phyloP scores from a whole-genome alignment of 1,140 invertebrate genomes.

The Patella vulgata region DNA sequence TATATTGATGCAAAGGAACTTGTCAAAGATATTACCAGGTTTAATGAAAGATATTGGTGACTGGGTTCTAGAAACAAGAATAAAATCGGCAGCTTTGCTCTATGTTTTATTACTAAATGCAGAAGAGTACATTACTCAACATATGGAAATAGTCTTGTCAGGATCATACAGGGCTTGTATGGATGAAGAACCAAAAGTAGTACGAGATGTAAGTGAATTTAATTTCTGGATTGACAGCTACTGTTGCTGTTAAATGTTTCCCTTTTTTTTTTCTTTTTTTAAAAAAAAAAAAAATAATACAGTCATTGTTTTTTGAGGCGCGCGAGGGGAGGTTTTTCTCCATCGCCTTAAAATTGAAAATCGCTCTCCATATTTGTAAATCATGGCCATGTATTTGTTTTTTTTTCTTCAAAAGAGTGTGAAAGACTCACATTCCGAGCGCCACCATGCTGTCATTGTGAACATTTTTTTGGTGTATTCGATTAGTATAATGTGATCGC shows the following conservation, averaged over 20 bases:
- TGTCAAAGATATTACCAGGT: constrained; percentile 75
- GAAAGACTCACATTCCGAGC: too few relatives aligned
- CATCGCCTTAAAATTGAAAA: too few relatives aligned
- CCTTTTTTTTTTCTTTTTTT: background rate
- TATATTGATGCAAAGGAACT: constrained; percentile 75
- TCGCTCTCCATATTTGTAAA: too few relatives aligned
- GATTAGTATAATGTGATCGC: too few relatives aligned
- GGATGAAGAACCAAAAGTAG: constrained; percentile 74
- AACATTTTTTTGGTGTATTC: too few relatives aligned
- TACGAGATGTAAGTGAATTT: constrained; percentile 71
- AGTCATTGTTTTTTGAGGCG: background rate
- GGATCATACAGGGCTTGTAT: constrained; percentile 68
- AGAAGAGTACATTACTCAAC: constrained; percentile 77
- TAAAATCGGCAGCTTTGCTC: constrained; percentile 79
- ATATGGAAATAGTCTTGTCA: constrained; percentile 71
- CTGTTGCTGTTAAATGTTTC: background rate
- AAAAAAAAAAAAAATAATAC: background rate
- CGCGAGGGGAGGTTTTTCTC: too few relatives aligned
- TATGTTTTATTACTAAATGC: constrained; percentile 76
- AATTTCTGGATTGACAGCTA: background rate
- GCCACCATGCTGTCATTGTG: too few relatives aligned
- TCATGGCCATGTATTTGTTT: too few relatives aligned
- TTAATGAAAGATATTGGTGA: constrained; percentile 76
- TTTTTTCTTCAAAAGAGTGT: too few relatives aligned
- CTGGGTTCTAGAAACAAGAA: constrained; percentile 76